Evolutionary conservation across 2,113 vertebrate genomes (phyloP).

Genomic region (Chlorocebus sabaeus): DNA sequence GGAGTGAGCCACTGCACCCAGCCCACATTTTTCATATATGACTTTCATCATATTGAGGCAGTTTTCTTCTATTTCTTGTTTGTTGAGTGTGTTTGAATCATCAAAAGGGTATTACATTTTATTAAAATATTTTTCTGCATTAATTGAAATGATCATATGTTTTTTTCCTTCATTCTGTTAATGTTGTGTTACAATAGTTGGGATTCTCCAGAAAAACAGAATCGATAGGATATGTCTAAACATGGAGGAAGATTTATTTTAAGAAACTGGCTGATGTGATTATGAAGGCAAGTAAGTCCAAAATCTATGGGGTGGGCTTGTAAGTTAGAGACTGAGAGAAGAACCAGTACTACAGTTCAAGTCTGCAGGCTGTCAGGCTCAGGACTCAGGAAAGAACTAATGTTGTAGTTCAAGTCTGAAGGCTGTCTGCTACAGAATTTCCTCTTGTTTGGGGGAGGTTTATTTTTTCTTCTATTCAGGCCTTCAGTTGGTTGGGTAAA

Average conservation of each 20-base stretch:
- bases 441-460: neutral
- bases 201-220: neutral
- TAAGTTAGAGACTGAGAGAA: neutral
- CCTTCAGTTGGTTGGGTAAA: neutral
- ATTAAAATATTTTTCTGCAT: neutral
- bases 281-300: neutral
- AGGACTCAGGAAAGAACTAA: neutral
- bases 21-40: neutral
- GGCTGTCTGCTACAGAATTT: neutral
- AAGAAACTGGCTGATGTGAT: neutral
- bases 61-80: neutral
- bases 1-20: too few species aligned
- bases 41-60: neutral
- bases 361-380: neutral
- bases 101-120: neutral
- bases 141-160: neutral
- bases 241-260: neutral
- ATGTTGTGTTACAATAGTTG: neutral
- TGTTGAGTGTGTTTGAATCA: neutral
- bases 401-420: neutral
- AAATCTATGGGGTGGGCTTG: neutral
- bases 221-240: neutral
- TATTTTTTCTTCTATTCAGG: neutral
- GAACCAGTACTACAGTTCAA: neutral
- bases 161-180: neutral